phyloP scores from a whole-genome alignment of 2,113 vertebrate genomes.

The Arvicanthis niloticus region DNA sequence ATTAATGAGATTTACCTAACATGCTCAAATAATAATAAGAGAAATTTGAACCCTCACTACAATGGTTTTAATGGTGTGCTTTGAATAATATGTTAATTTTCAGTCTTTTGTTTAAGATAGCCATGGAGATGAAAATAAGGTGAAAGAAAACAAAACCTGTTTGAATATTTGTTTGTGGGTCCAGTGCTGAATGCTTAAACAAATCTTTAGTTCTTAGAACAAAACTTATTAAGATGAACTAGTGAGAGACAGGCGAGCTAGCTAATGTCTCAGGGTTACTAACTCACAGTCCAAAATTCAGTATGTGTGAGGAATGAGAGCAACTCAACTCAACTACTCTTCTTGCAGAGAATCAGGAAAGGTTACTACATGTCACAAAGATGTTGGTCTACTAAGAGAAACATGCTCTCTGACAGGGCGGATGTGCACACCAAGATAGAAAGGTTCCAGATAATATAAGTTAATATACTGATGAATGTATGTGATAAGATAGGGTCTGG shows the following conservation, averaged over 20 bases:
- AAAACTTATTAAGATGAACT: neutral
- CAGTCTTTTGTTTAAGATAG: conserved; percentile 1
- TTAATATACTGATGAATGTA: too few species aligned
- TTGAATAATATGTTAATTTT: neutral
- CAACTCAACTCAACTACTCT: neutral
- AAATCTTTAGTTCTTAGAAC: neutral
- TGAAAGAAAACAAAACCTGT: conserved; percentile 15
- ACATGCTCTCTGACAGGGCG: neutral
- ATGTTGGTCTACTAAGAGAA: neutral
- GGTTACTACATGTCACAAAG: neutral
- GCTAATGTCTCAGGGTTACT: neutral
- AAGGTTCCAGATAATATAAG: neutral
- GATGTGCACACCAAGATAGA: neutral
- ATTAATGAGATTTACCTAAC: neutral
- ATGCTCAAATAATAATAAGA: neutral
- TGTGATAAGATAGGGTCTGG: neutral
- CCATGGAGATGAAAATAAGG: neutral
- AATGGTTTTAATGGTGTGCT: neutral
- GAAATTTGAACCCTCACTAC: neutral
- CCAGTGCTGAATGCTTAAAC: neutral
- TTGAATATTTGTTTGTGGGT: neutral
- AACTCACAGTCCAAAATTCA: neutral
- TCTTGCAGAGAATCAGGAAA: neutral
- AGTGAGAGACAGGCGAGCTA: neutral
- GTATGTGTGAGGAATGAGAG: neutral